A percentile compares a stretch with the other conserved stretches of the same genome.
These are phyloP conservation scores for Sebastes schlegelii DNA, from an alignment of 2,113 vertebrate genomes.

Conservation along the genomic window DNA sequence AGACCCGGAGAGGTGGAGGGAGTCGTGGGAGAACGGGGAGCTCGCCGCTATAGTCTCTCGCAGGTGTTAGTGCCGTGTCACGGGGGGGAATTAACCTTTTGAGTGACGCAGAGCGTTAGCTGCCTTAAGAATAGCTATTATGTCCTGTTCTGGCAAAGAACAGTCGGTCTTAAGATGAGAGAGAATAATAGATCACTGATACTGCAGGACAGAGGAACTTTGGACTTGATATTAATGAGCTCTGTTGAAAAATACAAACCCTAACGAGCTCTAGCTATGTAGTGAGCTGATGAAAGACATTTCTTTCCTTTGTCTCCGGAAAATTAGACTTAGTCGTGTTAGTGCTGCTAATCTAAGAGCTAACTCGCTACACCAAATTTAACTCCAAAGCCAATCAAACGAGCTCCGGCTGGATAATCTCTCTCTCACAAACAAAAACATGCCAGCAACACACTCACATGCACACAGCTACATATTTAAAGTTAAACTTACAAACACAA, in stretches of 20 bases:
- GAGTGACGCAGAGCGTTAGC: slow-evolving; percentile 35
- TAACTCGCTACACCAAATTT: slow-evolving; percentile 65
- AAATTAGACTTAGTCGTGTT: slow-evolving; percentile 5
- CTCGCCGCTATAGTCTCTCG: neutral
- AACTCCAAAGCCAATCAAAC: slow-evolving; percentile 78
- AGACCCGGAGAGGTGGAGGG: neutral
- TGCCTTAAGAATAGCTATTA: slow-evolving; percentile 48
- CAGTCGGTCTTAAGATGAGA: slow-evolving; percentile 11
- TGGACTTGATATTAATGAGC: neutral
- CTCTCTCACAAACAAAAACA: slow-evolving; percentile 16
- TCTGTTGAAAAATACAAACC: slow-evolving; percentile 21
- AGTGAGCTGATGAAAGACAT: neutral
- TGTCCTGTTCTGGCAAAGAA: slow-evolving; percentile 41
- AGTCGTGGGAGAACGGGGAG: slow-evolving; percentile 14
- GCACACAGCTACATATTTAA: neutral
- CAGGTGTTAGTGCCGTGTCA: slow-evolving; percentile 57
- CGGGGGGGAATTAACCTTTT: slow-evolving; percentile 54
- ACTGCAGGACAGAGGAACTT: neutral
- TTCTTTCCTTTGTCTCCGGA: neutral
- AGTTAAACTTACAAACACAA: neutral
- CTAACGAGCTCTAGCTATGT: neutral
- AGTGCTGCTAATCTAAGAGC: slow-evolving; percentile 41
- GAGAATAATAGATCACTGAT: slow-evolving; percentile 28
- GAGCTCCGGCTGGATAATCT: slow-evolving; percentile 55
- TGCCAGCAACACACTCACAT: neutral